Evolutionary conservation across 1,140 invertebrate genomes (phyloP), one percentile per base, ranked within the genome.

Genomic region (Aradophagus sp.): DNA sequence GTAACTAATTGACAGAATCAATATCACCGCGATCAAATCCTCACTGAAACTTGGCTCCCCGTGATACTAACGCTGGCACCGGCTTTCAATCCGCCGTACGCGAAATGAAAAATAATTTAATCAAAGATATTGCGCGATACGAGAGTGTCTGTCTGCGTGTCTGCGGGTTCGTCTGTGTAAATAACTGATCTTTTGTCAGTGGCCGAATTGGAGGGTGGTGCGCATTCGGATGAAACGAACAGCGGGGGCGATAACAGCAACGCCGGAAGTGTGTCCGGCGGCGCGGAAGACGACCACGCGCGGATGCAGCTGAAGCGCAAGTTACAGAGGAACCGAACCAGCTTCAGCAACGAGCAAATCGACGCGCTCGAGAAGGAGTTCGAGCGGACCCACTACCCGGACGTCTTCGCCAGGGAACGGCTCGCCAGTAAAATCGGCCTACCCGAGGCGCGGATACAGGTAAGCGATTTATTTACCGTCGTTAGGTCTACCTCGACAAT

Each of bases 321-420:
- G 87, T 89, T 99, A 52, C 98, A 99, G 86, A 89, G 98, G 68
- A 99, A 99, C 86, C 89, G 98, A 74, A 99, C 98, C 48, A 99
- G 97, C 53, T 99, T 99, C 86, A 98, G 96, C 67, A 98, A 98
- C 80, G 96, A 99, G 77, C 98, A 99, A 87, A 98, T 99, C 75
- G 98, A 99, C 83, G 96, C 95, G 70, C 88, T 99, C 55, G 98
- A 99, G 87, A 97, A 98, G 83, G 95, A 95, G 85, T 96, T 96
- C 84, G 94, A 96, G 82, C 86, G 94, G 65, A 97, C 95, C 1
- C 96, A 97, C 86, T 91, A 91, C 74, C 96, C 96, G 23, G 96
- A 98, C 83, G 97, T 99, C 1, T 99, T 98, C 87, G 96, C 97
- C 0, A 88, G 97, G 56, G 97, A 99, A 85, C 86, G 95, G 78